phyloP scores from a whole-genome alignment of 1,140 invertebrate species.

The Antheraea mylitta region DNA sequence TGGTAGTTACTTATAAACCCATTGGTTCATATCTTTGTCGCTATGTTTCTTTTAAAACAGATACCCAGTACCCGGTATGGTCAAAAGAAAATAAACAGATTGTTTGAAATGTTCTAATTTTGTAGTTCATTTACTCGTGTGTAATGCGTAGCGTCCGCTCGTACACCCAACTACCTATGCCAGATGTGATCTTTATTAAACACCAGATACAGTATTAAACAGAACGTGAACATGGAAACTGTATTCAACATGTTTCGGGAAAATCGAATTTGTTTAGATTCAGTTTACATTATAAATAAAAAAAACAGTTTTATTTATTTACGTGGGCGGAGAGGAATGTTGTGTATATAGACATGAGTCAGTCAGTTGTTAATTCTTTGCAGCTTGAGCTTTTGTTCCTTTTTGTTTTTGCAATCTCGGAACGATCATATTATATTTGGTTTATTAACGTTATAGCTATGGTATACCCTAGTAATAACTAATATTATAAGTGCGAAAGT shows the following conservation, averaged over 20 bases:
- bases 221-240: neutral
- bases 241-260: neutral
- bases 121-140: constrained; percentile 31
- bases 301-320: neutral
- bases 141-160: constrained; percentile 21
- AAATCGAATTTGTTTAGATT: neutral
- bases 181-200: constrained; percentile 40
- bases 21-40: neutral
- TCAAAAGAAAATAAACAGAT: constrained; percentile 28
- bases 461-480: too few relatives aligned
- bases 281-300: neutral
- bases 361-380: neutral
- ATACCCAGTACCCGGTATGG: constrained; percentile 10
- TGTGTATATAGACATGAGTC: neutral
- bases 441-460: too few relatives aligned
- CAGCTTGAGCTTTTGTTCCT: neutral
- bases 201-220: constrained; percentile 22
- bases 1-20: too few relatives aligned
- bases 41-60: neutral
- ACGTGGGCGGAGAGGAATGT: neutral
- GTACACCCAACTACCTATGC: constrained; percentile 19
- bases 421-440: too few relatives aligned
- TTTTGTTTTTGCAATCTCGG: neutral
- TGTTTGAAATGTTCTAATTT: constrained; percentile 35
- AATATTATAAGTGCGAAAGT: too few relatives aligned